phyloP scores from a whole-genome alignment of 2,797 vertebrate genomes.

The Semotilus atromaculatus region DNA sequence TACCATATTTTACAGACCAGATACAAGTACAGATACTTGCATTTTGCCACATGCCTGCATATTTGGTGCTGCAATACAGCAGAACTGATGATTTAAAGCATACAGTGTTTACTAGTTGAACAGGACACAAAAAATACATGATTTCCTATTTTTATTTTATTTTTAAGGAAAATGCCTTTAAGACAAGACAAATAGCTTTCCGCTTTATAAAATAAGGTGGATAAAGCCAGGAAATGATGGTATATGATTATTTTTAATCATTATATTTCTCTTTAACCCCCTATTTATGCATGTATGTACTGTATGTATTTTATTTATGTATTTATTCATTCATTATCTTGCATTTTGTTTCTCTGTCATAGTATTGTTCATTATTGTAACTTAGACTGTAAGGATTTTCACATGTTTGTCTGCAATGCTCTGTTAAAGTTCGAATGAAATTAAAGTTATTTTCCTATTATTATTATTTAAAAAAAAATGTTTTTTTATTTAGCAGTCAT shows the following conservation, averaged over 20 bases:
- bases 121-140: not conserved
- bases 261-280: not conserved
- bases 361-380: too few relatives aligned
- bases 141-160: not conserved
- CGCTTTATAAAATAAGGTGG: not conserved
- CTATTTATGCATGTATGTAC: too few relatives aligned
- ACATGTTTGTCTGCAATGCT: too few relatives aligned
- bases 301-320: too few relatives aligned
- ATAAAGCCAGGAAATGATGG: not conserved
- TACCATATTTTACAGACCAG: not conserved
- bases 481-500: not conserved
- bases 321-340: not conserved
- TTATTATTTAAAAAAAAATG: not conserved
- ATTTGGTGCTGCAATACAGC: not conserved
- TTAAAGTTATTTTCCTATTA: too few relatives aligned
- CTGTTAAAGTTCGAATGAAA: not conserved
- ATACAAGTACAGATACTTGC: not conserved
- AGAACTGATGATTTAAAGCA: not conserved
- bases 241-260: not conserved
- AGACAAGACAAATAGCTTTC: not conserved
- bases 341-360: not conserved
- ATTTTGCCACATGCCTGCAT: not conserved
- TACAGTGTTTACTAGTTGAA: not conserved
- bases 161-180: not conserved
- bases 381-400: too few relatives aligned